These are phyloP conservation scores for Acipenser oxyrinchus DNA, from an alignment of 2,797 vertebrate species.

Conservation along the genomic window DNA sequence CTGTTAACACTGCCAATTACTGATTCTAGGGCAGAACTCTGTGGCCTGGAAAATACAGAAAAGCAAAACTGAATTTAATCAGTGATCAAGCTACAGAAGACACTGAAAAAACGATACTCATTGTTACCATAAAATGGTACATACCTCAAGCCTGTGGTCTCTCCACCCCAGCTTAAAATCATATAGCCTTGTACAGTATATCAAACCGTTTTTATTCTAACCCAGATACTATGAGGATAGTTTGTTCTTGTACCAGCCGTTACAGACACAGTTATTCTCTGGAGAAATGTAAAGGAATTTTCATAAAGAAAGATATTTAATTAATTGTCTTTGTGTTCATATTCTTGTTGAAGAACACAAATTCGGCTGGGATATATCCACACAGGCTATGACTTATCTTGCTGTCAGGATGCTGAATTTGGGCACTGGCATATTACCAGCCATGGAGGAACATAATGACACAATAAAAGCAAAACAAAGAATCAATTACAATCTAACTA, in stretches of 20 bases:
- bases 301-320: too few relatives aligned
- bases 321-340: too few relatives aligned
- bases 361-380: too few relatives aligned
- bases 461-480: too few relatives aligned
- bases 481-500: too few relatives aligned
- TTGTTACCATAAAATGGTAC: not conserved
- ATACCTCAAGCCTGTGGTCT: too few relatives aligned
- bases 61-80: slow-evolving; percentile 6
- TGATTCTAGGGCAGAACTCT: slow-evolving; percentile 11
- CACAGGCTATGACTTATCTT: too few relatives aligned
- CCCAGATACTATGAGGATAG: not conserved
- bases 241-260: not conserved
- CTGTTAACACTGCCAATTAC: slow-evolving; percentile 12
- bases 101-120: not conserved
- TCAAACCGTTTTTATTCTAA: not conserved
- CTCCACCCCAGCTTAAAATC: not conserved
- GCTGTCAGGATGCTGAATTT: too few relatives aligned
- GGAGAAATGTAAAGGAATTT: too few relatives aligned
- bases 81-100: not conserved
- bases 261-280: not conserved
- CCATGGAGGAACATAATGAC: too few relatives aligned
- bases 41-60: slow-evolving; percentile 4
- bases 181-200: not conserved
- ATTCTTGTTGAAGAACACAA: too few relatives aligned
- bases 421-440: too few relatives aligned